These are phyloP conservation scores for Euzetes globulus DNA, from an alignment of 2,888 invertebrate species.

Conservation along the genomic window DNA sequence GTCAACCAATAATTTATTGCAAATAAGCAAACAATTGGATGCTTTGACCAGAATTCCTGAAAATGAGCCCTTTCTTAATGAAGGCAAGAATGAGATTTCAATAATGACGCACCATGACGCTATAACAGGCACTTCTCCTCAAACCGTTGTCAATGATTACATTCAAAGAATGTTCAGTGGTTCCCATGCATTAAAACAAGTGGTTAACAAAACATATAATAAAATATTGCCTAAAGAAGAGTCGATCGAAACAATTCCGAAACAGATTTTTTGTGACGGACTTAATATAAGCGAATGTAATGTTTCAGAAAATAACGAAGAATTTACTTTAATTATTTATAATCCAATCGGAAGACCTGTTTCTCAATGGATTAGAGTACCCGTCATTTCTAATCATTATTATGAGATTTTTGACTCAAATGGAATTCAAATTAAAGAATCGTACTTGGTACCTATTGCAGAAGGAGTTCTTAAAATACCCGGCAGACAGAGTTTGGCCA, in stretches of 20 bases:
- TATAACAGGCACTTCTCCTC: constrained; percentile 55
- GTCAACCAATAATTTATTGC: constrained; percentile 46
- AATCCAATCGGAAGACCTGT: constrained; percentile 29
- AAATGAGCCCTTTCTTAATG: not conserved
- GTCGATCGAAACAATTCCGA: not conserved
- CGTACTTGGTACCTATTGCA: constrained; percentile 54
- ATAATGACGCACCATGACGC: constrained; percentile 83
- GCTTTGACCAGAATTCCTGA: not conserved
- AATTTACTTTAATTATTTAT: constrained; percentile 23
- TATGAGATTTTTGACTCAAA: constrained; percentile 21
- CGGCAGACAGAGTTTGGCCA: constrained; percentile 61
- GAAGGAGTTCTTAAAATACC: constrained; percentile 54
- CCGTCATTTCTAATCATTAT: not conserved
- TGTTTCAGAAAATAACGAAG: constrained; percentile 6
- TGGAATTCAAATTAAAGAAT: constrained; percentile 11
- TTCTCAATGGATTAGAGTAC: not conserved
- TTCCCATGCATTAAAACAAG: not conserved
- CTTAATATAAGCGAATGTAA: constrained; percentile 31
- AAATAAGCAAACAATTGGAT: constrained; percentile 32
- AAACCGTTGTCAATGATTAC: constrained; percentile 72
- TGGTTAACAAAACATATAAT: not conserved
- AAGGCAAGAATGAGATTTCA: constrained; percentile 44
- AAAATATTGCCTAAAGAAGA: not conserved
- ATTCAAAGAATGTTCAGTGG: constrained; percentile 50
- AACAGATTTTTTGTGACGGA: constrained; percentile 7